Base-by-base conservation (phyloP, 2,888 invertebrate species). In the Volucella inanis region DNA sequence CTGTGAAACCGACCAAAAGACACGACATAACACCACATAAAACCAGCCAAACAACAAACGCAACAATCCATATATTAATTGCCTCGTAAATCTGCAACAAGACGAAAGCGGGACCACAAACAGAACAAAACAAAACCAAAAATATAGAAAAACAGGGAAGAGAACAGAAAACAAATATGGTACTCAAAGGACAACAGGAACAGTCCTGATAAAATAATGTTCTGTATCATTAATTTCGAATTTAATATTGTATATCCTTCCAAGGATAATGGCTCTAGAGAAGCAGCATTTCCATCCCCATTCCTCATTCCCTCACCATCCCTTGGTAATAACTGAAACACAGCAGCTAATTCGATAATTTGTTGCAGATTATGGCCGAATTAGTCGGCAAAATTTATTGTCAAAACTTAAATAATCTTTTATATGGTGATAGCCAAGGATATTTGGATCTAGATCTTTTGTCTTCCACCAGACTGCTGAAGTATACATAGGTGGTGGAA, bases 341-440 rank as follows among this genome's bases (percentile, higher is more conserved):
- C 59, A 76, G 22, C 81, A 72, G 81, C 85, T 85, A 85, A 85
- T 85, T 85, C 85, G 85, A 85, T 85, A 85, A 85, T 85, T 85
- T 85, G 85, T 85, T 85, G 71, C 76, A 85, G 85, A 85, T 85
- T 85, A 85, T 85, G 72, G 81, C 62, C 85, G 85, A 85, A 85
- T 85, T 85, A 85, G 85, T 77, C 76, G 50, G 64, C 81, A 67
- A 18, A 85, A 85, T 85, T 85, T 85, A 85, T 85, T 81, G 76
- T 77, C 57, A 81, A 85, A 85, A 85, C 85, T 85, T 85, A 77
- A 85, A 85, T 85, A 85, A 85, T 85, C 76, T 85, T 81, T 84
- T 81, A 70, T 62, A 75, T 77, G 85, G 72, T 81, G 85, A 85
- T 85, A 77, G 59, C 85, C 76, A 59, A 64, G 74, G 83, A 83